phyloP scores from a whole-genome alignment of 1,140 invertebrate genomes.

The Chelonus insularis region DNA sequence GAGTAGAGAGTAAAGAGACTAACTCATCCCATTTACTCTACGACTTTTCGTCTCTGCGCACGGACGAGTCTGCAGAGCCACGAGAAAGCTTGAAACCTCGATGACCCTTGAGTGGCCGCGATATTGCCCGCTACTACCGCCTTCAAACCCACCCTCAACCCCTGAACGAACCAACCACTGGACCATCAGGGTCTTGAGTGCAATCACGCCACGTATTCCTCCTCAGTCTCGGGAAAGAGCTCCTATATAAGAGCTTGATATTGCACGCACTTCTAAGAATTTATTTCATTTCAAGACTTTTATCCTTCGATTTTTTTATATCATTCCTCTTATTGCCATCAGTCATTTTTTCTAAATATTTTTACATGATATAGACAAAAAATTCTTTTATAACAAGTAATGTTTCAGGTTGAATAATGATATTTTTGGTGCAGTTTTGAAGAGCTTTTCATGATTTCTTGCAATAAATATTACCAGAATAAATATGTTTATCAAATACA shows the following conservation, averaged over 20 bases:
- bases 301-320: no score
- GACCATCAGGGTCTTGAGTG: constrained; percentile 46
- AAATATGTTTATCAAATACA: no score
- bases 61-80: constrained; percentile 9
- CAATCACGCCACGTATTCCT: constrained; percentile 48
- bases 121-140: constrained; percentile 50
- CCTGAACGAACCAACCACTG: neutral
- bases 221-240: neutral
- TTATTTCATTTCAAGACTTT: neutral
- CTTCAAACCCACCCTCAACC: neutral
- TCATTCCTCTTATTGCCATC: no score
- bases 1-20: neutral
- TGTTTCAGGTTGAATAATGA: no score
- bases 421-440: no score
- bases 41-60: neutral
- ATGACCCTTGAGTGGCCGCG: constrained; percentile 58
- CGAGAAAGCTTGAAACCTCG: constrained; percentile 43
- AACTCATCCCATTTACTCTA: neutral
- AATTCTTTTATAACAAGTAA: no score
- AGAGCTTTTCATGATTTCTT: no score
- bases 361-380: no score
- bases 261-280: neutral
- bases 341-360: neutral
- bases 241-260: neutral
- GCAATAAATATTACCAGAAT: no score